Percentiles rank a stretch among this genome's conserved stretches.
Evolutionary conservation across 2,113 vertebrate species (phyloP).

Genomic region (Bambusicola thoracicus): DNA sequence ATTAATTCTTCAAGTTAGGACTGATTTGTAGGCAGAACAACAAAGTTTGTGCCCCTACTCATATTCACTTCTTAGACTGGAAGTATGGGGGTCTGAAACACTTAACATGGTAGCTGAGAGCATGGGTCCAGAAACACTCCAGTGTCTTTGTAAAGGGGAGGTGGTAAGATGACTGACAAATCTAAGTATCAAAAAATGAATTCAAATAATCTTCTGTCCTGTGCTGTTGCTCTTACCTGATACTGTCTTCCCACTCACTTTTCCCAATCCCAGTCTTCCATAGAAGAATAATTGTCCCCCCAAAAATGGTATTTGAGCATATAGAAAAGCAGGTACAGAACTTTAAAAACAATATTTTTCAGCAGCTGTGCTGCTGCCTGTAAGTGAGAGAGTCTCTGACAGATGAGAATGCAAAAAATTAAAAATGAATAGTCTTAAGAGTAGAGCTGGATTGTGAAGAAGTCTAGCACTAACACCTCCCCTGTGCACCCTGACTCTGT

Average conservation of each 20-base stretch:
- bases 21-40: neutral
- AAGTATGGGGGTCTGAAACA: neutral
- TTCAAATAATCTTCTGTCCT: neutral
- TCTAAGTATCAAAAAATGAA: neutral
- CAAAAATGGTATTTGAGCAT: neutral
- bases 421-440: neutral
- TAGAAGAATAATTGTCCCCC: neutral
- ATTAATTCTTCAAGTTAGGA: neutral
- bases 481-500: neutral
- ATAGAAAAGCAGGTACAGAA: neutral
- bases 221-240: neutral
- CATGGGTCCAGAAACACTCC: neutral
- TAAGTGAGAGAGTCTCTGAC: neutral
- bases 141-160: neutral
- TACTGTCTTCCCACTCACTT: neutral
- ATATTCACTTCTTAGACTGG: neutral
- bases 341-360: neutral
- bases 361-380: accelerated
- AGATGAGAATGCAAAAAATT: neutral
- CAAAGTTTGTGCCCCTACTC: neutral
- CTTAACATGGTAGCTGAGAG: neutral
- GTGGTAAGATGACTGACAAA: neutral
- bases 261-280: neutral
- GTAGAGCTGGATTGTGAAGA: neutral
- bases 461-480: neutral